A percentile compares a stretch with the other conserved stretches of the same genome.
Evolutionary conservation across 2,797 vertebrate genomes (phyloP).

Genomic region (Austrolebias charrua): DNA sequence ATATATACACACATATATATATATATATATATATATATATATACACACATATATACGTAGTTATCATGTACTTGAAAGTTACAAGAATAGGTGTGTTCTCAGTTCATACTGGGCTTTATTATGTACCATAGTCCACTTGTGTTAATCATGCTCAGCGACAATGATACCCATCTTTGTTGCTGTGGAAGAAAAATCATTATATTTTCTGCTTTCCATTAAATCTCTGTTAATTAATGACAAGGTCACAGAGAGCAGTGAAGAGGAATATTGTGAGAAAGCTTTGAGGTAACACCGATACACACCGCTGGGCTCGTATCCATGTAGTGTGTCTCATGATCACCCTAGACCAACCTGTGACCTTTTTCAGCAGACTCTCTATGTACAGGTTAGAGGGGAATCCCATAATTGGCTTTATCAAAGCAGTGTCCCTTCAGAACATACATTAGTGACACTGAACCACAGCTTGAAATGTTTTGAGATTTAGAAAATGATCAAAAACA

Average conservation of each 20-base stretch:
- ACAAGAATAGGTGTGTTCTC: no score
- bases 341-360: slow-evolving; percentile 16
- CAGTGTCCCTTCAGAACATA: no score
- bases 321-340: not conserved
- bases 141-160: slow-evolving; percentile 1
- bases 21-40: no score
- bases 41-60: no score
- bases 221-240: slow-evolving; percentile 65
- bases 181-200: slow-evolving; percentile 18
- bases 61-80: no score
- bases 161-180: slow-evolving; percentile 14
- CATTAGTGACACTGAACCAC: no score
- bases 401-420: no score
- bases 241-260: slow-evolving; percentile 42
- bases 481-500: no score
- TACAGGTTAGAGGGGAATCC: no score
- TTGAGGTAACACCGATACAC: slow-evolving; percentile 3
- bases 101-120: no score
- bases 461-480: no score
- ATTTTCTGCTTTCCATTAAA: slow-evolving; percentile 36
- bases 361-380: not conserved
- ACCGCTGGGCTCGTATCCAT: not conserved
- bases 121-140: slow-evolving; percentile 2
- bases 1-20: no score
- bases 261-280: slow-evolving; percentile 13